Conservation (phyloP, 2,888 invertebrate species). For the Nineta flava region DNA sequence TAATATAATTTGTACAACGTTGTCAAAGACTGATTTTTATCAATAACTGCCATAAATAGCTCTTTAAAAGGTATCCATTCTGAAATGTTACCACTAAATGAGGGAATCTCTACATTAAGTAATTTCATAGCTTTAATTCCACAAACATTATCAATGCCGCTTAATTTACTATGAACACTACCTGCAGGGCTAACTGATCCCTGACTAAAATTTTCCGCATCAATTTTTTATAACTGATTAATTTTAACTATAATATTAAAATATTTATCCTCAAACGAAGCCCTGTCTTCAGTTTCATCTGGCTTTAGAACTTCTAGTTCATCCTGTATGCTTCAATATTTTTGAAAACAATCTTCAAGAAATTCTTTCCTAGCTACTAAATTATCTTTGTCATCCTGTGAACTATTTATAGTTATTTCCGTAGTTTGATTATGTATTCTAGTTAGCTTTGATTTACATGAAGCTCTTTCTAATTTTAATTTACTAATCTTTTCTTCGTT, state of each 20-base stretch:
- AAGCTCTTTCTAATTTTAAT: too few relatives aligned
- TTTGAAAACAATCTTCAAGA: background rate
- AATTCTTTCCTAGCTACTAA: background rate
- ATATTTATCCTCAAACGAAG: background rate
- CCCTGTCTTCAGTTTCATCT: background rate
- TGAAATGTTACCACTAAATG: slow-evolving; percentile 6
- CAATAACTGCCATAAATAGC: slow-evolving; percentile 8
- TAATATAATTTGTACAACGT: slow-evolving; percentile 8
- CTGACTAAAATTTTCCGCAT: too few relatives aligned
- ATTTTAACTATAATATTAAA: background rate
- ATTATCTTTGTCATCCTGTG: background rate
- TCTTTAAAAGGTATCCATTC: slow-evolving; percentile 8
- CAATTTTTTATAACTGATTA: too few relatives aligned
- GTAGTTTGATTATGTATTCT: background rate
- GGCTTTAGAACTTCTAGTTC: background rate
- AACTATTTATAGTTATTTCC: background rate
- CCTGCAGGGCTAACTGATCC: too few relatives aligned
- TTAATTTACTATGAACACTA: too few relatives aligned
- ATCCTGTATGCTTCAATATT: background rate
- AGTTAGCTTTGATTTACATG: background rate
- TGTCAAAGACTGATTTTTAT: slow-evolving; percentile 4
- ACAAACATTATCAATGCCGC: too few relatives aligned
- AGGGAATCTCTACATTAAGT: slow-evolving; percentile 8
- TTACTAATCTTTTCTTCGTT: too few relatives aligned
- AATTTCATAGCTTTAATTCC: too few relatives aligned